These are phyloP conservation scores for Gallinago paraguaiae DNA, from an alignment of 2,113 vertebrate genomes.

Conservation along the genomic window DNA sequence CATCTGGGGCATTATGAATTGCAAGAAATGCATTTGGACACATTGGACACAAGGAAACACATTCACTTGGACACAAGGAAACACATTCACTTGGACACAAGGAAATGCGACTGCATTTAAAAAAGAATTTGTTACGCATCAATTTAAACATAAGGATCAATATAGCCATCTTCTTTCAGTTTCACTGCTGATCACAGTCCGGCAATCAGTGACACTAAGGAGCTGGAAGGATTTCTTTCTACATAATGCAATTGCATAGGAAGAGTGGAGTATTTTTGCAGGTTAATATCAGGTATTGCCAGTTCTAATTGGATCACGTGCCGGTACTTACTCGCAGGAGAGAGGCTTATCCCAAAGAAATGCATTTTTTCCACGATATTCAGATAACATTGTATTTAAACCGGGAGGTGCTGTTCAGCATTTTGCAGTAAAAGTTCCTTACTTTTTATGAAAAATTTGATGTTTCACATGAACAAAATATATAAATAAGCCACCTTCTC, in stretches of 20 bases:
- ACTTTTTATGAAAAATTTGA: not conserved
- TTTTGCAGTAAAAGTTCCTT: not conserved
- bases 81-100: conserved; percentile 10
- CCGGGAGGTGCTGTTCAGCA: not conserved
- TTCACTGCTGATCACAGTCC: not conserved
- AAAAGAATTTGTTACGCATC: not conserved
- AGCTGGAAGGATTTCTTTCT: not conserved
- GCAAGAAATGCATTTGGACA: conserved; percentile 7
- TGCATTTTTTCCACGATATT: not conserved
- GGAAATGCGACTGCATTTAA: not conserved
- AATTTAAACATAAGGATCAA: not conserved
- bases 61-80: not conserved
- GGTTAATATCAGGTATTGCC: not conserved
- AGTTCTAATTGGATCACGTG: not conserved
- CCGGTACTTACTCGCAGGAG: not conserved
- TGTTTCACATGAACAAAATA: not conserved
- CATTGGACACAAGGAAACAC: not conserved
- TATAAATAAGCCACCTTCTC: not conserved
- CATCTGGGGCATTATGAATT: conserved; percentile 22
- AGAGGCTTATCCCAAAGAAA: not conserved
- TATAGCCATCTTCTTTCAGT: not conserved
- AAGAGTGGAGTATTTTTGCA: not conserved
- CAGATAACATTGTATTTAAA: not conserved
- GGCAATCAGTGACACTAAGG: not conserved
- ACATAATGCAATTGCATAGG: not conserved